phyloP scores from a whole-genome alignment of 2,888 invertebrate genomes.

The Apamea epomidion region DNA sequence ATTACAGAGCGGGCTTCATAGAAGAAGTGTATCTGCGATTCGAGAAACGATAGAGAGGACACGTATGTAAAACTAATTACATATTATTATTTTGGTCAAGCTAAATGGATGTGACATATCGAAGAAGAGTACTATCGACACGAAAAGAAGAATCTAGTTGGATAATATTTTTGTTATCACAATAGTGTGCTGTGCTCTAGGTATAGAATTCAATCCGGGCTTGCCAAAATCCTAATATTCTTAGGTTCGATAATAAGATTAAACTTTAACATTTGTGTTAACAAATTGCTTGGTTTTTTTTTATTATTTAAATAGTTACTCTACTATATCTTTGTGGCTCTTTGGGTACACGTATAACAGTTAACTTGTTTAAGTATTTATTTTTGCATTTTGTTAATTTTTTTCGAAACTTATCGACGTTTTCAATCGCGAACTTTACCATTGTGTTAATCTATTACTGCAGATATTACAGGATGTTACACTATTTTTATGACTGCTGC shows the following conservation, averaged over 20 bases:
- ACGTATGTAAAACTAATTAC: background rate
- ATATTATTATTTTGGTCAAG: background rate
- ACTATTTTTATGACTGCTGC: conserved; percentile 42
- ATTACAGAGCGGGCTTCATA: conserved; percentile 53
- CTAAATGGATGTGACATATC: background rate
- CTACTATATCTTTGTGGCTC: background rate
- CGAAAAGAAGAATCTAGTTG: too few relatives aligned
- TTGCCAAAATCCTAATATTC: background rate
- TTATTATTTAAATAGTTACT: background rate
- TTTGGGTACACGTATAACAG: background rate
- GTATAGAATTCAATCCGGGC: background rate
- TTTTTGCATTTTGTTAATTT: background rate
- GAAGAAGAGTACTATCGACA: too few relatives aligned
- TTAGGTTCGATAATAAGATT: background rate
- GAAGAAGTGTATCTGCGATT: conserved; percentile 15
- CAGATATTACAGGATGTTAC: conserved; percentile 58
- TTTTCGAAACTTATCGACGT: conserved; percentile 39
- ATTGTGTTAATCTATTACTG: conserved; percentile 55
- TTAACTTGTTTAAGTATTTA: background rate
- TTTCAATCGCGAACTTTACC: conserved; percentile 39
- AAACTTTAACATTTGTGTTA: background rate
- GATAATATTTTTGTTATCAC: background rate
- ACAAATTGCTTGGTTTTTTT: background rate
- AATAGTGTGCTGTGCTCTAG: background rate
- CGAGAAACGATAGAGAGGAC: background rate